Evolutionary conservation across 2,113 vertebrate species (phyloP).

Genomic region (Plecotus auritus): DNA sequence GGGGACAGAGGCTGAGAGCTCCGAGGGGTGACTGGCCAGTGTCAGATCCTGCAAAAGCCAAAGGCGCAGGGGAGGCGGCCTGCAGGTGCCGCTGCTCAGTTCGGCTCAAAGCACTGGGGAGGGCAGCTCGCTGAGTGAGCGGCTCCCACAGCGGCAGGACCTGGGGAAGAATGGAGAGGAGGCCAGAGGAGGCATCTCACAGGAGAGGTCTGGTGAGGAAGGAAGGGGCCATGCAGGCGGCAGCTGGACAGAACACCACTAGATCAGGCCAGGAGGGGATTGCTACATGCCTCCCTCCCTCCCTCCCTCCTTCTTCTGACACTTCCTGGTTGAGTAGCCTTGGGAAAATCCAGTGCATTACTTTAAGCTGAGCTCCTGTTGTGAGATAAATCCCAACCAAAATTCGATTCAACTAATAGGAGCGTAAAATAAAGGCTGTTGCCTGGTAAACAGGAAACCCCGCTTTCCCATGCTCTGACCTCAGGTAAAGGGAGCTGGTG

Average conservation of each 20-base stretch:
- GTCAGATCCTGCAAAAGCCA: neutral
- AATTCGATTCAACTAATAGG: neutral
- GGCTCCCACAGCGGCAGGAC: neutral
- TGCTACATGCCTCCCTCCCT: too few species aligned
- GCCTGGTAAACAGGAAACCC: neutral
- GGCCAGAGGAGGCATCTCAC: neutral
- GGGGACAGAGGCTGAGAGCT: neutral
- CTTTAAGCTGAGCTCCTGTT: neutral
- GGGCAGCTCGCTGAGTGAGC: neutral
- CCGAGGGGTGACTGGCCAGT: neutral
- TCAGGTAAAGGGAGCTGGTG: neutral
- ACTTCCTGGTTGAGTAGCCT: neutral
- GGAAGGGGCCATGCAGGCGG: rapidly evolving
- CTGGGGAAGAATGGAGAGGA: neutral
- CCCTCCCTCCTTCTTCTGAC: too few species aligned
- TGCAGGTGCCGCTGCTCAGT: rapidly evolving
- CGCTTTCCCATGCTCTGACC: too few species aligned
- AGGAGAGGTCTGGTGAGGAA: neutral
- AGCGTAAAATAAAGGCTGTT: neutral
- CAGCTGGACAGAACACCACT: neutral
- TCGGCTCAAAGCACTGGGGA: neutral
- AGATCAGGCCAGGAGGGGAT: neutral
- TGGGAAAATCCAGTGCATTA: neutral
- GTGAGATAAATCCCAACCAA: neutral
- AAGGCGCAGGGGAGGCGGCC: neutral